phyloP scores from a whole-genome alignment of 35 echinoderm and acorn worm genomes.

The Eucidaris tribuloides region DNA sequence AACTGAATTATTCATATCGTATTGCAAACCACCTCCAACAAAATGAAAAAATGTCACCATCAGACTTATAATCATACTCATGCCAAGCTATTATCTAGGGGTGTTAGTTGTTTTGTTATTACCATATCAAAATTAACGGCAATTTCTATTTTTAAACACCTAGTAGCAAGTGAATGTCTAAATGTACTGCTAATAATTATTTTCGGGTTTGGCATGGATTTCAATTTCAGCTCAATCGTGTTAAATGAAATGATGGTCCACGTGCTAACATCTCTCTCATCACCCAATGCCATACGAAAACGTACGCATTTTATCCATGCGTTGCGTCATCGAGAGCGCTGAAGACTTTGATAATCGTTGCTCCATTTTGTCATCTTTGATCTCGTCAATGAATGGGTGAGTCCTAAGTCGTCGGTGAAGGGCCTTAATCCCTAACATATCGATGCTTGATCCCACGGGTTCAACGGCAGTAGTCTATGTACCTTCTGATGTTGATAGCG shows the following conservation, averaged over 20 bases:
- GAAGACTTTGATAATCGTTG: background rate
- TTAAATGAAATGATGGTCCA: background rate
- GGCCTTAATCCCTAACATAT: background rate
- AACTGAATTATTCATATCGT: too few species aligned
- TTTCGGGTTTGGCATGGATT: too few species aligned
- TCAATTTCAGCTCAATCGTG: background rate
- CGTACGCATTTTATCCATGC: slow-evolving; percentile 9
- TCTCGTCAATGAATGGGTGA: background rate
- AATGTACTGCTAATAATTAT: too few species aligned
- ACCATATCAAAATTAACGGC: too few species aligned
- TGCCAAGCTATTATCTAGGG: too few species aligned
- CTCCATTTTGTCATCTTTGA: background rate
- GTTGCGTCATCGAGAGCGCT: background rate
- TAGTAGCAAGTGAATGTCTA: too few species aligned
- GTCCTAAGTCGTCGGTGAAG: background rate
- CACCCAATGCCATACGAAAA: slow-evolving; percentile 9
- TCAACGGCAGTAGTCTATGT: background rate
- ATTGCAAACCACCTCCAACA: too few species aligned
- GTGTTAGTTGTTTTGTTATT: too few species aligned
- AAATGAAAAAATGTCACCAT: too few species aligned
- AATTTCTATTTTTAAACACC: too few species aligned
- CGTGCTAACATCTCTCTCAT: background rate
- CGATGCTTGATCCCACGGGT: background rate
- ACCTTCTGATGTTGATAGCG: background rate
- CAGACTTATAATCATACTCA: too few species aligned